Conservation (phyloP, 2,888 invertebrate species). For the Troides oblongomaculatus region DNA sequence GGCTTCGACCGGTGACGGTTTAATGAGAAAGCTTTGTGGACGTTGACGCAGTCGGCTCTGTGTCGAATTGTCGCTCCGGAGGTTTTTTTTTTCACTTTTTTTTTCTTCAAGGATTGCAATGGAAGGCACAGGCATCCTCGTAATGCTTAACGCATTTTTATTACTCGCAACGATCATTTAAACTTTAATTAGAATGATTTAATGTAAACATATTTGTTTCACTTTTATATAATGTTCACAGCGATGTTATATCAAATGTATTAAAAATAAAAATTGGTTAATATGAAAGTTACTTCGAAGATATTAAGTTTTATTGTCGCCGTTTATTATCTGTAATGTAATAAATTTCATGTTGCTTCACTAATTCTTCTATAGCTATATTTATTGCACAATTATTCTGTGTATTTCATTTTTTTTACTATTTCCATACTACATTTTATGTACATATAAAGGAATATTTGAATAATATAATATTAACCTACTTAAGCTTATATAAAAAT, state of each 20-base stretch:
- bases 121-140: constrained; percentile 38
- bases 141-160: constrained; percentile 32
- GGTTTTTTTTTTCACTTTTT: constrained; percentile 48
- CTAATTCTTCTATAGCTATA: no score
- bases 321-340: not conserved
- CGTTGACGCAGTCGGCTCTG: constrained; percentile 66
- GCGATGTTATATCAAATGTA: not conserved
- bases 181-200: constrained; percentile 19
- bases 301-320: not conserved
- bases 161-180: constrained; percentile 23
- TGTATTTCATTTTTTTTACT: no score
- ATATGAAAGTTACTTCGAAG: not conserved
- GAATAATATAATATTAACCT: no score
- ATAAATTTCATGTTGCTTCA: not conserved
- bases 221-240: not conserved
- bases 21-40: constrained; percentile 78
- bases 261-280: not conserved
- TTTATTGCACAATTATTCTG: no score
- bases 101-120: constrained; percentile 52
- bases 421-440: not conserved
- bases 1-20: constrained; percentile 70
- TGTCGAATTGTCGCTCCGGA: constrained; percentile 70
- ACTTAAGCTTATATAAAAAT: not conserved
- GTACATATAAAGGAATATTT: not conserved
- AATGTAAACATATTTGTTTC: constrained; percentile 4